These are phyloP conservation scores for Ispidina picta DNA, from an alignment of 2,797 vertebrate species.

Conservation along the genomic window DNA sequence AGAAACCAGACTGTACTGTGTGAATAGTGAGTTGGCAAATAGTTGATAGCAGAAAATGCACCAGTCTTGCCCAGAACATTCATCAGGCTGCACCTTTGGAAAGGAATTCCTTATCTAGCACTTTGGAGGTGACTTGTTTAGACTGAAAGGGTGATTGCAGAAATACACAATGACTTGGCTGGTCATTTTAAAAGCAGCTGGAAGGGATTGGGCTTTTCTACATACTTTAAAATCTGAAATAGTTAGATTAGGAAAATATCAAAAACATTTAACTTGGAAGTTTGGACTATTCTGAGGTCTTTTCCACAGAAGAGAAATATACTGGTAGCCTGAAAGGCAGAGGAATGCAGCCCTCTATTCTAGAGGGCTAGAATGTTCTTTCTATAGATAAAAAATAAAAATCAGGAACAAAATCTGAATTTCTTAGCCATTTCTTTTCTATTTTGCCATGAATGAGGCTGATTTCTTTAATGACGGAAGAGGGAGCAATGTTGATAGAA, in stretches of 20 bases:
- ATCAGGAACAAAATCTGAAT: too few relatives aligned
- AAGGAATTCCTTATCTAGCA: not conserved
- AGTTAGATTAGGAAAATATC: not conserved
- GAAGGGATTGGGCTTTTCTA: not conserved
- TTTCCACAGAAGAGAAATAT: not conserved
- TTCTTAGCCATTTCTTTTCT: too few relatives aligned
- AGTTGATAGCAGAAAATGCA: not conserved
- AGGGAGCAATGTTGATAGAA: not conserved
- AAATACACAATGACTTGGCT: not conserved
- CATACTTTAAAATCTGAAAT: not conserved
- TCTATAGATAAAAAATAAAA: too few relatives aligned
- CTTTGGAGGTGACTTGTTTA: not conserved
- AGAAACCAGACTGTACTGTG: conserved; percentile 5
- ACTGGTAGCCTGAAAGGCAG: not conserved
- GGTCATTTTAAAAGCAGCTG: not conserved
- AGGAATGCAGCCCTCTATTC: not conserved
- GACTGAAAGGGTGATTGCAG: not conserved
- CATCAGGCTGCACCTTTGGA: not conserved
- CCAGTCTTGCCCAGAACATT: not conserved
- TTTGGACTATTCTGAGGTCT: not conserved
- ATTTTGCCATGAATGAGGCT: not conserved
- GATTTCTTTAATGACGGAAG: not conserved
- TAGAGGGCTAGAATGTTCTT: too few relatives aligned
- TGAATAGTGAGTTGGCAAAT: conserved; percentile 32
- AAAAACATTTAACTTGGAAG: not conserved